These are phyloP conservation scores for Arizona elegans DNA, from an alignment of 2,113 vertebrate genomes.

Conservation along the genomic window DNA sequence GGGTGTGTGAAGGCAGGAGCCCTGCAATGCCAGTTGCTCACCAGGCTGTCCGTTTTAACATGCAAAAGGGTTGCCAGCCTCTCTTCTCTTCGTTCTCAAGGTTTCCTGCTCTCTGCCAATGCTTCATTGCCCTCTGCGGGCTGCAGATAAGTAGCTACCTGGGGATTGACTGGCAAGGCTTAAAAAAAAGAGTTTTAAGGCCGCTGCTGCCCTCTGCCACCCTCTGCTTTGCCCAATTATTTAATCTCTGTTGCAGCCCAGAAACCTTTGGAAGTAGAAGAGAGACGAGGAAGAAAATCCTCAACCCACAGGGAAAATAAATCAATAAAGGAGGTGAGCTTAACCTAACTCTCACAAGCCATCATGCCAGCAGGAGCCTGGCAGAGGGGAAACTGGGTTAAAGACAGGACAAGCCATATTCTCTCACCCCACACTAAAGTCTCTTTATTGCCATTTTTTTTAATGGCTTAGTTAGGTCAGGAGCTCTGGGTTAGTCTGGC, in stretches of 20 bases:
- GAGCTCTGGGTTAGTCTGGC: no score
- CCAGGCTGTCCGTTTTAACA: neutral
- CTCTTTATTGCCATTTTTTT: neutral
- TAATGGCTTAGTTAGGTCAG: neutral
- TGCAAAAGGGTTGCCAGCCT: neutral
- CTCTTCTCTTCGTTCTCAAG: neutral
- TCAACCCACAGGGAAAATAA: neutral
- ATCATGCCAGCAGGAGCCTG: neutral
- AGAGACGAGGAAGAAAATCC: no score
- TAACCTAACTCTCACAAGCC: neutral
- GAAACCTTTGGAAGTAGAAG: neutral
- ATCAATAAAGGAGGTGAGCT: no score
- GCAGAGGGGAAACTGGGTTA: neutral
- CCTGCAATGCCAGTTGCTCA: neutral
- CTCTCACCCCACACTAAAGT: neutral
- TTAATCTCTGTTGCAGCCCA: no score
- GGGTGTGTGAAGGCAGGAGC: no score
- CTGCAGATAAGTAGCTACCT: neutral
- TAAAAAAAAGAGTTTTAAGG: neutral
- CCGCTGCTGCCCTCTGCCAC: neutral
- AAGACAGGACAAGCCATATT: neutral
- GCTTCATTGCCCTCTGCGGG: neutral
- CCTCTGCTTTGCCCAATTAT: neutral
- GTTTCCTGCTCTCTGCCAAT: neutral
- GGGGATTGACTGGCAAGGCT: neutral